phyloP scores from a whole-genome alignment of 2,113 vertebrate genomes.

The Heterotilapia buettikoferi region DNA sequence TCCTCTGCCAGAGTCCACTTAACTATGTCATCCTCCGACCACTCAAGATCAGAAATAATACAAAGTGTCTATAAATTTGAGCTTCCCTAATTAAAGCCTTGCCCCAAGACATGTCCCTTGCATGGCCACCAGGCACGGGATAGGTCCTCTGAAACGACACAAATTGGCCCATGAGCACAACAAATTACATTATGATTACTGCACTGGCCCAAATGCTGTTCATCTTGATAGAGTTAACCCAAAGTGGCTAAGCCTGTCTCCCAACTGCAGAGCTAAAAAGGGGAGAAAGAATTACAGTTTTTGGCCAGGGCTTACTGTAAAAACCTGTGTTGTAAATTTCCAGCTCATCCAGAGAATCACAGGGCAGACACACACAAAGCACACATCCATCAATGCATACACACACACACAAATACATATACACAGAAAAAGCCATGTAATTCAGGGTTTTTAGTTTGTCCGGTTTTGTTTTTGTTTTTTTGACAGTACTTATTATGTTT shows the following conservation, averaged over 20 bases:
- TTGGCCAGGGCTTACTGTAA: slow-evolving; percentile 30
- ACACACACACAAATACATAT: not conserved
- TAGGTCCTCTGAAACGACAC: slow-evolving; percentile 33
- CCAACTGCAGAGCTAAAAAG: slow-evolving; percentile 31
- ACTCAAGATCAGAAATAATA: slow-evolving; percentile 59
- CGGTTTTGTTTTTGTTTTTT: slow-evolving; percentile 60
- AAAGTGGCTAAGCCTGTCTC: slow-evolving; percentile 25
- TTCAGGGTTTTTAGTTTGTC: slow-evolving; percentile 54
- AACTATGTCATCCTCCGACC: slow-evolving; percentile 53
- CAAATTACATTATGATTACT: slow-evolving; percentile 69
- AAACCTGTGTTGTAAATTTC: slow-evolving; percentile 49
- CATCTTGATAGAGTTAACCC: slow-evolving; percentile 61
- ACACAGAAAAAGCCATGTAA: slow-evolving; percentile 41
- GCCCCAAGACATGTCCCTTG: slow-evolving; percentile 12
- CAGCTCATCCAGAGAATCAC: slow-evolving; percentile 60
- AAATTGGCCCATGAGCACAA: slow-evolving; percentile 57
- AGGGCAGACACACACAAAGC: slow-evolving; percentile 18
- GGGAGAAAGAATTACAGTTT: slow-evolving; percentile 39
- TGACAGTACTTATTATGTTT: slow-evolving; percentile 75
- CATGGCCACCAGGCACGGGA: slow-evolving; percentile 36
- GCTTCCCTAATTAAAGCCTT: slow-evolving; percentile 58
- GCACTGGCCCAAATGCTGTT: slow-evolving; percentile 37
- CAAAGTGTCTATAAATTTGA: slow-evolving; percentile 61
- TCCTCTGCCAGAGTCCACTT: slow-evolving; percentile 43
- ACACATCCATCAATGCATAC: not conserved